A percentile compares a stretch with the other conserved stretches of the same genome.
Evolutionary conservation across 2,888 invertebrate species (phyloP).

Genomic region (Xylota sylvarum): DNA sequence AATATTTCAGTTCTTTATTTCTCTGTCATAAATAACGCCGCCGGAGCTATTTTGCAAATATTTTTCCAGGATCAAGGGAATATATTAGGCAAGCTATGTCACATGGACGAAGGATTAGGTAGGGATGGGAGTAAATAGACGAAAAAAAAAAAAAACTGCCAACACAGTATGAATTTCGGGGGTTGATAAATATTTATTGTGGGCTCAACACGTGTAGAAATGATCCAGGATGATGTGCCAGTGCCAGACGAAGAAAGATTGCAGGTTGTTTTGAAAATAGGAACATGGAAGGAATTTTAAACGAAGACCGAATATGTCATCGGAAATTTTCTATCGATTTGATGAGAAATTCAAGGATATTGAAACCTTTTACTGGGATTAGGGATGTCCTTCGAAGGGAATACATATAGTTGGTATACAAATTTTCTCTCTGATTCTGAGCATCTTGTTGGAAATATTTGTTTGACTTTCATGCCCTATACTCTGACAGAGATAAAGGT

Average conservation of each 20-base stretch:
- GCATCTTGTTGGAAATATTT: no score
- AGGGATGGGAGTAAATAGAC: neutral
- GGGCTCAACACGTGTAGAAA: conserved; percentile 48
- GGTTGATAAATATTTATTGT: conserved; percentile 63
- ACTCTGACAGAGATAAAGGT: no score
- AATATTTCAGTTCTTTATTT: conserved; percentile 52
- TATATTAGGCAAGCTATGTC: conserved; percentile 34
- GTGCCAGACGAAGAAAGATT: neutral
- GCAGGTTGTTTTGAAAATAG: neutral
- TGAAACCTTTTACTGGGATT: neutral
- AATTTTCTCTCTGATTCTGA: no score
- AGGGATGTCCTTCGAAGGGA: no score
- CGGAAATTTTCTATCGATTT: conserved; percentile 7
- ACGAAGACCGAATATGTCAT: conserved; percentile 29
- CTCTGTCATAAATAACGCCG: conserved; percentile 52
- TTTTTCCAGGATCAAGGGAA: conserved; percentile 52
- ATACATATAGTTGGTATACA: no score
- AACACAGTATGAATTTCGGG: conserved; percentile 39
- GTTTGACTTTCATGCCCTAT: no score
- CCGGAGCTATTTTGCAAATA: conserved; percentile 44
- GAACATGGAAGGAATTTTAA: conserved; percentile 39
- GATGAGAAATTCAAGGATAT: neutral
- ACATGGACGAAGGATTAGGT: conserved; percentile 29
- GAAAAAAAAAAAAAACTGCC: conserved; percentile 18
- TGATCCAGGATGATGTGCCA: conserved; percentile 33